A percentile compares a stretch with the other conserved stretches of the same genome.
Evolutionary conservation across 1,140 invertebrate species (phyloP).

Genomic region (Pseudachorutes palmiensis): DNA sequence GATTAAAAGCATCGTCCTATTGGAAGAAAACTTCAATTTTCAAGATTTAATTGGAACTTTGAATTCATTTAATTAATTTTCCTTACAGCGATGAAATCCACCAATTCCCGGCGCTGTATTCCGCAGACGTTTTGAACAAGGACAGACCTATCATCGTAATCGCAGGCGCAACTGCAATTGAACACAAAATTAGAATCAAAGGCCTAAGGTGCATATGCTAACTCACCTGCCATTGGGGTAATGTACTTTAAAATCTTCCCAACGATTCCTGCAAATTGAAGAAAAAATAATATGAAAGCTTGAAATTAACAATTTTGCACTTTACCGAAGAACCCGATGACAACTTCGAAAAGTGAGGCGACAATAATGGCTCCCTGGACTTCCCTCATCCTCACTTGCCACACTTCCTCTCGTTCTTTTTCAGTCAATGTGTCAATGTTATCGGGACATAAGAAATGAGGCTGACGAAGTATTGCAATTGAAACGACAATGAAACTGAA

Average conservation of each 20-base stretch:
- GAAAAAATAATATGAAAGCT: not conserved
- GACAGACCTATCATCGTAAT: constrained; percentile 45
- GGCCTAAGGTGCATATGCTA: not conserved
- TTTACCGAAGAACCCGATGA: constrained; percentile 41
- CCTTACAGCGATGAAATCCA: constrained; percentile 43
- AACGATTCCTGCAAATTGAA: constrained; percentile 18
- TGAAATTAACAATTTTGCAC: not conserved
- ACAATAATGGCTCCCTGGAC: constrained; percentile 49
- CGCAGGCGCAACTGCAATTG: constrained; percentile 39
- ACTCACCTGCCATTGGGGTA: constrained; percentile 43
- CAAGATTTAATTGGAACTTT: not conserved
- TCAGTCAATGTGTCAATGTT: constrained; percentile 41
- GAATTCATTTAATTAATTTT: not conserved
- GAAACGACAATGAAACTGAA: constrained; percentile 54
- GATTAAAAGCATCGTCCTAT: constrained; percentile 67
- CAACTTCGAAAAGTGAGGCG: constrained; percentile 46
- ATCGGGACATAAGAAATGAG: constrained; percentile 67
- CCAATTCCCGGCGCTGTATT: constrained; percentile 43
- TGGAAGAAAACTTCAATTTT: not conserved
- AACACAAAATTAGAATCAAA: too few relatives aligned
- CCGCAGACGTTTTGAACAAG: constrained; percentile 41
- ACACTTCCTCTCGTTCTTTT: constrained; percentile 42
- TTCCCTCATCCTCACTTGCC: constrained; percentile 46
- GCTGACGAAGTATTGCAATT: constrained; percentile 68
- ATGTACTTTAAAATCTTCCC: constrained; percentile 41